phyloP scores from a whole-genome alignment of 2,888 invertebrate genomes.

The Odontothrips loti region DNA sequence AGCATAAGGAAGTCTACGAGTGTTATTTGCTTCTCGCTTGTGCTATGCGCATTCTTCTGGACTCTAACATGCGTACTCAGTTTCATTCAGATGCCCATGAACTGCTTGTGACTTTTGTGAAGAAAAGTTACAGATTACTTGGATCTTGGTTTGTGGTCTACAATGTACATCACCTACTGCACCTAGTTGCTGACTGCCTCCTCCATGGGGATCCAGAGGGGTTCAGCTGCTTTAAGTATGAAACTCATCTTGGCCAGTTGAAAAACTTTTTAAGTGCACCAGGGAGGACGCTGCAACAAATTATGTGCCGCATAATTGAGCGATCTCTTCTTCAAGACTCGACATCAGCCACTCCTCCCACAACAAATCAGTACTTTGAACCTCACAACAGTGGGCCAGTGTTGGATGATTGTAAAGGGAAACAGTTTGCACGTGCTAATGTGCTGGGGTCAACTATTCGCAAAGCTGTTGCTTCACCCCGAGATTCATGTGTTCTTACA shows the following conservation, averaged over 20 bases:
- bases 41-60: neutral
- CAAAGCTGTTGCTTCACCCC: neutral
- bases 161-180: neutral
- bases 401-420: neutral
- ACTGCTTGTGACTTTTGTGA: neutral
- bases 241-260: neutral
- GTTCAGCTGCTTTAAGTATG: constrained; percentile 7
- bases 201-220: neutral
- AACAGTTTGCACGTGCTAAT: neutral
- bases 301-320: neutral
- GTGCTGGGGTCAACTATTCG: neutral
- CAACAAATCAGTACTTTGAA: neutral
- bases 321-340: neutral
- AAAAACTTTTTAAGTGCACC: neutral
- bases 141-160: constrained; percentile 3
- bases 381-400: neutral
- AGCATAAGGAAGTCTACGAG: neutral
- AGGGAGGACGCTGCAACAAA: neutral
- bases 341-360: neutral
- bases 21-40: neutral
- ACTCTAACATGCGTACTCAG: neutral
- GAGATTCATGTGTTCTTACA: neutral
- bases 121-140: neutral
- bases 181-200: neutral
- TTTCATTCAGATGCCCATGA: neutral